Conservation (phyloP, 1,140 invertebrate species). For the Caerostris darwini region DNA sequence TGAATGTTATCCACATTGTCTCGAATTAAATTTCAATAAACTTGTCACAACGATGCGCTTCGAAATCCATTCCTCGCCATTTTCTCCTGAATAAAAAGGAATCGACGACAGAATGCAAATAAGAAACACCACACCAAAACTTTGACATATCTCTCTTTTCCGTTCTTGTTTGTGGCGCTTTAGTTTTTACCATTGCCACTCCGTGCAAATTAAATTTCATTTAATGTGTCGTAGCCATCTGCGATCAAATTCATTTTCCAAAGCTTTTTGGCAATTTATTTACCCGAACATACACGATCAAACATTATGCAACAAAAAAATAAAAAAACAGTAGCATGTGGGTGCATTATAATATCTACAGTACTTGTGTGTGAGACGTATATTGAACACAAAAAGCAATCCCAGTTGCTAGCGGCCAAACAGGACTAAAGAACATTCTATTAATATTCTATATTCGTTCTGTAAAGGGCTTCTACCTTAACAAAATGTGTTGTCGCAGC, state of each 20-base stretch:
- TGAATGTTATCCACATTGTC: not conserved
- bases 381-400: not conserved
- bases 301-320: not conserved
- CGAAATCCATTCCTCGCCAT: conserved; percentile 13
- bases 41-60: not conserved
- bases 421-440: conserved; percentile 15
- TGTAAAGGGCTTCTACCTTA: conserved; percentile 16
- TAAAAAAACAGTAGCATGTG: not conserved
- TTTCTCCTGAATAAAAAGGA: conserved; percentile 10
- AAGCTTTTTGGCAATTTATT: conserved; percentile 10
- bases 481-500: conserved; percentile 41
- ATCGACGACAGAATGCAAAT: conserved; percentile 18
- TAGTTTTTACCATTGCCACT: conserved; percentile 28
- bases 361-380: not conserved
- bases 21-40: conserved; percentile 30
- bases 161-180: not conserved
- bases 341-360: not conserved
- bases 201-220: conserved; percentile 42
- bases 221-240: conserved; percentile 13
- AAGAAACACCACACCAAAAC: not conserved
- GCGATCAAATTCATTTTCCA: conserved; percentile 22
- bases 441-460: conserved; percentile 64
- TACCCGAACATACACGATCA: not conserved
- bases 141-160: not conserved
- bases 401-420: not conserved